Percentiles rank a stretch among this genome's conserved stretches.
These are phyloP conservation scores for Halocynthia roretzi DNA, from an alignment of 23 tunicate genomes.

Conservation along the genomic window DNA sequence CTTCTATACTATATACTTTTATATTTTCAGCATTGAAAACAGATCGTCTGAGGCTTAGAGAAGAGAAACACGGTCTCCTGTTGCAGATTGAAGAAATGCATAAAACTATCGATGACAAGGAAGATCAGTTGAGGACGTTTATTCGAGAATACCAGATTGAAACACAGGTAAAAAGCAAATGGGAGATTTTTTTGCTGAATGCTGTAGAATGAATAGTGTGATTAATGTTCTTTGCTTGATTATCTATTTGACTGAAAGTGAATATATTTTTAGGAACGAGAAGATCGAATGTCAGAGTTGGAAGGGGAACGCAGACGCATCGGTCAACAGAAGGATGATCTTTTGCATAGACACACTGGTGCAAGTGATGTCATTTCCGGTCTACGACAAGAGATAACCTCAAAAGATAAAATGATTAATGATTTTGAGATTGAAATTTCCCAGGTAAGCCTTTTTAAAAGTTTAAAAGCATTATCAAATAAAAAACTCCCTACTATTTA, in stretches of 20 bases:
- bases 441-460: slow-evolving; percentile 11
- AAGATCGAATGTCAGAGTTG: slow-evolving; percentile 42
- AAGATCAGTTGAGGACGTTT: slow-evolving; percentile 71
- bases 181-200: background rate
- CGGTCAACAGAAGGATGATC: slow-evolving; percentile 58
- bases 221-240: background rate
- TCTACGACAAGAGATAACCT: slow-evolving; percentile 40
- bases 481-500: background rate
- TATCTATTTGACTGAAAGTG: background rate
- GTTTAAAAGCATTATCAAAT: no score
- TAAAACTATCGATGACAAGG: slow-evolving; percentile 80
- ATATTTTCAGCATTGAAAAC: slow-evolving; percentile 10
- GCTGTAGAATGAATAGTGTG: background rate
- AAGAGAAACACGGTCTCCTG: slow-evolving; percentile 54
- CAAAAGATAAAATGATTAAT: slow-evolving; percentile 38
- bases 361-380: slow-evolving; percentile 42
- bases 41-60: slow-evolving; percentile 44
- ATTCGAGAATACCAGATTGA: slow-evolving; percentile 66
- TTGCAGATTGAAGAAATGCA: slow-evolving; percentile 76
- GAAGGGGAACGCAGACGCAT: slow-evolving; percentile 50
- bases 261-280: slow-evolving; percentile 45
- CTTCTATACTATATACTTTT: no score
- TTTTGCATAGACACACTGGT: slow-evolving; percentile 40
- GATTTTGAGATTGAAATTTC: slow-evolving; percentile 64
- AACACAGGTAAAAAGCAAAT: slow-evolving; percentile 37